Percentiles rank a stretch among this genome's conserved stretches.
Evolutionary conservation across 2,888 invertebrate genomes (phyloP).

Genomic region (Drosophila parthenogenetica): DNA sequence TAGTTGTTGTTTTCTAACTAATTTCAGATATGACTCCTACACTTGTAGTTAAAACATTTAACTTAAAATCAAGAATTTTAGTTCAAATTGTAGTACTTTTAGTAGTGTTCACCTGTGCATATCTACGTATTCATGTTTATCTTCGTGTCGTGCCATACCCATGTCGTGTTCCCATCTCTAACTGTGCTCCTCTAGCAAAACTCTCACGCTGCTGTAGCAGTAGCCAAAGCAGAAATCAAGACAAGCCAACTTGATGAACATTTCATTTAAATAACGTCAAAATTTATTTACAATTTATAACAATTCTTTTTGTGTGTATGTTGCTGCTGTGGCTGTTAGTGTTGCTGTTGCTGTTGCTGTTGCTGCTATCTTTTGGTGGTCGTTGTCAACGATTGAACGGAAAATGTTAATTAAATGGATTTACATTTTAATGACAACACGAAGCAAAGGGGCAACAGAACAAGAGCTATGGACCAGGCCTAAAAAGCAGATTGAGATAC

Average conservation of each 20-base stretch:
- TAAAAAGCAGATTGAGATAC: conserved; percentile 70
- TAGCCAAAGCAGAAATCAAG: conserved; percentile 5
- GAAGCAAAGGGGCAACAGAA: conserved; percentile 44
- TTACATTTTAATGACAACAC: conserved; percentile 82
- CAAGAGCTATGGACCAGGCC: conserved; percentile 9
- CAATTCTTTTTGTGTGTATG: conserved; percentile 54
- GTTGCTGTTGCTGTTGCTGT: conserved; percentile 16
- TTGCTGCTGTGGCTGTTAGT: conserved; percentile 46
- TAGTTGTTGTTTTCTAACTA: no score
- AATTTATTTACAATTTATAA: conserved; percentile 80
- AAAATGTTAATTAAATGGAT: conserved; percentile 81
- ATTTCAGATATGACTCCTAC: no score
- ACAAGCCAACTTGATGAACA: conserved; percentile 44
- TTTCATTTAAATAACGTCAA: conserved; percentile 66
- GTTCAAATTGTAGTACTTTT: no score
- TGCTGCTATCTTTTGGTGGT: conserved; percentile 74
- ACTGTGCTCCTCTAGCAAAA: conserved; percentile 17
- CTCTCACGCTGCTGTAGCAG: conserved; percentile 59
- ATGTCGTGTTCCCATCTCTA: conserved; percentile 11
- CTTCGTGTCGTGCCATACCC: not conserved
- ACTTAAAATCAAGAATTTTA: no score
- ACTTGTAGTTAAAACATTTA: no score
- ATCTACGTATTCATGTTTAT: no score
- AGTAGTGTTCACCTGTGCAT: no score
- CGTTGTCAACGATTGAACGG: conserved; percentile 47